These are phyloP conservation scores for Trichogramma dendrolimi DNA, from an alignment of 2,888 invertebrate genomes.

Conservation along the genomic window DNA sequence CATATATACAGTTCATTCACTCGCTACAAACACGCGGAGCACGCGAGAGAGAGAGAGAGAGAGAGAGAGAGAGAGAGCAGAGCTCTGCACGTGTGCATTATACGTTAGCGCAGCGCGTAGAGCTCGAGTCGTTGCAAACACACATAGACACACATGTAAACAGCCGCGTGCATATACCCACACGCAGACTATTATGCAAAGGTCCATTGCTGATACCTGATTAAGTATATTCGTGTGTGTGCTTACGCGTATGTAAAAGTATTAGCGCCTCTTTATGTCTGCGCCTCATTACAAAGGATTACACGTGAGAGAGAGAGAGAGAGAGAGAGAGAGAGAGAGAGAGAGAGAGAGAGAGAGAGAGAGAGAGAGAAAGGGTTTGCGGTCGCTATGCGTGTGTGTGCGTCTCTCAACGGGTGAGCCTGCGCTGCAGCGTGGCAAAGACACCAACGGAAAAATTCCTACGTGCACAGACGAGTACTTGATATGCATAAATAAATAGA, in stretches of 20 bases:
- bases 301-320: background rate
- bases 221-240: too few species aligned
- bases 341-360: background rate
- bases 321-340: background rate
- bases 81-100: too few species aligned
- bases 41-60: constrained; percentile 26
- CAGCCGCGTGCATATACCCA: background rate
- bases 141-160: too few species aligned
- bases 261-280: constrained; percentile 4
- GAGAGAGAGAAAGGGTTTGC: background rate
- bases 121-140: too few species aligned
- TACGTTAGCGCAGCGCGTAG: too few species aligned
- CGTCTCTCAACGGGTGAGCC: background rate
- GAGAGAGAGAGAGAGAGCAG: constrained; percentile 9
- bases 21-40: background rate
- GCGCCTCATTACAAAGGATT: background rate
- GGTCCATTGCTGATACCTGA: background rate
- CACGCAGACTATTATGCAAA: constrained; percentile 14
- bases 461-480: too few species aligned
- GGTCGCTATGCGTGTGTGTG: background rate
- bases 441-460: too few species aligned
- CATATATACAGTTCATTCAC: too few species aligned
- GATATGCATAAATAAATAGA: too few species aligned
- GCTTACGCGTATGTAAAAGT: background rate
- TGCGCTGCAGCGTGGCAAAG: background rate